Base-by-base conservation (phyloP, 1,140 invertebrate species). In the Archegozetes longisetosus region DNA sequence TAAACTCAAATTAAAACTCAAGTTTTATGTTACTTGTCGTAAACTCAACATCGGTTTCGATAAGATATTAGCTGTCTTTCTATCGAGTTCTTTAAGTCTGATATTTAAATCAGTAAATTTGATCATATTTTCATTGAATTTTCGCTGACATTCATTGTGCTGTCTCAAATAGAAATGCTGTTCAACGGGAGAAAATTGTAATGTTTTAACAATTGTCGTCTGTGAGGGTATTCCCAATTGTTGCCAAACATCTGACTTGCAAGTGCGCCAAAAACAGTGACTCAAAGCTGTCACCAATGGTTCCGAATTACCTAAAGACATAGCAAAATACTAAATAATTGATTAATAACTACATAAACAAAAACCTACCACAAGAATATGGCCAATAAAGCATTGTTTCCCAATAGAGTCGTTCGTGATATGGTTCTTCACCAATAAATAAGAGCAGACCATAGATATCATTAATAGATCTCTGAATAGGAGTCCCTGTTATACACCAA, bases 401-500 rank as follows among this genome's bases (percentile, higher is more conserved):
- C 80, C 80, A 84, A 71, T 77, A 79, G 61, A 67, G 58, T 51
- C 71, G 66, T 22, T 77, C 72, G 64, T 70, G 70, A 64, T 78
- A 81, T 9, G 82, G 81, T 64, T 77, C 72, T 47, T 81, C 69
- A 53, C 77, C 78, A 27, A 88, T 71, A 66, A 87, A 87, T 49
- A 80, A 68, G 9, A 87, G 67, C 14, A 88, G 68, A 0, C 83
- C 83, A 69, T 77, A 79, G n/a, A 86, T 68, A 75, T 86, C 80
- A 68, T 78, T 69, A 17, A 82, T 64, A 61, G 73, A 72, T 68
- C 79, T 78, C 65, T 83, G 80, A 53, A 86, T 77, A 1, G 84
- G 84, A 0, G 84, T 88, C 24, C 85, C 85, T 26, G 83, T 84
- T 1, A 87, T 78, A 61, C 84, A 85, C 85, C 85, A 88, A 55